These are phyloP conservation scores for Himalopsyche phryganea DNA, from an alignment of 1,140 invertebrate genomes.

Conservation along the genomic window DNA sequence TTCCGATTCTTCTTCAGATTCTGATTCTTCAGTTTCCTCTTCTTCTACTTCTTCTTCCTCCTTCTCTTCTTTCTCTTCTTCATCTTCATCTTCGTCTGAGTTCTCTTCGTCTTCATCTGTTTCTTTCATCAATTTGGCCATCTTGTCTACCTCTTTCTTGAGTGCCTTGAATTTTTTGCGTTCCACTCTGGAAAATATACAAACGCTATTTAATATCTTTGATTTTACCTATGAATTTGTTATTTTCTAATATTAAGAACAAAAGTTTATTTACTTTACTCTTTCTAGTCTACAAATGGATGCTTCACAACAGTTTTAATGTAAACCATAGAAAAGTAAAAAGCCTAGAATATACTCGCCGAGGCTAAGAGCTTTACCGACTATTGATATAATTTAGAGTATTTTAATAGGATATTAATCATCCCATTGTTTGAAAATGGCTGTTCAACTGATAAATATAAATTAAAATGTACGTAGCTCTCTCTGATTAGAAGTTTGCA, in stretches of 20 bases:
- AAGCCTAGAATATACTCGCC: too few relatives aligned
- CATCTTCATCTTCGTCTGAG: slow-evolving; percentile 62
- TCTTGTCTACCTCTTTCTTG: slow-evolving; percentile 85
- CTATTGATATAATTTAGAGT: too few relatives aligned
- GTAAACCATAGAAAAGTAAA: too few relatives aligned
- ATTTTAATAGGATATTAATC: too few relatives aligned
- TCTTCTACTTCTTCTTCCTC: slow-evolving; percentile 62
- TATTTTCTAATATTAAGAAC: too few relatives aligned
- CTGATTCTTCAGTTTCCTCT: slow-evolving; percentile 58
- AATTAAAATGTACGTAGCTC: too few relatives aligned
- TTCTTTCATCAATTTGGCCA: slow-evolving; percentile 80
- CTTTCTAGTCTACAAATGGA: neutral
- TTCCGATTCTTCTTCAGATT: slow-evolving; percentile 54
- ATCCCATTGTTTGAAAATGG: too few relatives aligned
- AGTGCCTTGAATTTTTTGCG: slow-evolving; percentile 72
- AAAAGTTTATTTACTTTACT: too few relatives aligned
- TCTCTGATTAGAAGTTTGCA: too few relatives aligned
- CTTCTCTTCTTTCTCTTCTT: slow-evolving; percentile 54
- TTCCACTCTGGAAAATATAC: slow-evolving; percentile 54
- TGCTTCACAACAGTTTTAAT: too few relatives aligned
- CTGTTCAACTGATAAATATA: too few relatives aligned
- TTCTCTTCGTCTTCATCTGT: slow-evolving; percentile 70
- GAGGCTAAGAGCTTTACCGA: too few relatives aligned
- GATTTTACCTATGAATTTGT: neutral
- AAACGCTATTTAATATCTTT: neutral